These are phyloP conservation scores for Scophthalmus maximus DNA, from an alignment of 2,113 vertebrate genomes.

Conservation along the genomic window DNA sequence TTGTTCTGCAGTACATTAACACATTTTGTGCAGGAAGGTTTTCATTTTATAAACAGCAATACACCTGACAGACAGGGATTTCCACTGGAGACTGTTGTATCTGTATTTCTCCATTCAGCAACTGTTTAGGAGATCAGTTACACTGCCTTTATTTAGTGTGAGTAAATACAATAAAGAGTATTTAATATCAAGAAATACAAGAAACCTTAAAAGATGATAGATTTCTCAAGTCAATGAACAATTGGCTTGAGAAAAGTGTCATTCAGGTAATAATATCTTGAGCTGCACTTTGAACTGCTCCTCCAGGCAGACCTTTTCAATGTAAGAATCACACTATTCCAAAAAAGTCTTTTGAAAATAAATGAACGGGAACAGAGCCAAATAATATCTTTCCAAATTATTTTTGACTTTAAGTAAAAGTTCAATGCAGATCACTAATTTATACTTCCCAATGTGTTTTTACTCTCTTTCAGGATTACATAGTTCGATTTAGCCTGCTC, in stretches of 20 bases:
- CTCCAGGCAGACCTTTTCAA: neutral
- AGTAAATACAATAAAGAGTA: neutral
- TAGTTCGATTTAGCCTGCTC: slow-evolving; percentile 79
- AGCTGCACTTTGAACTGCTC: neutral
- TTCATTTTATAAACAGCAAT: slow-evolving; percentile 29
- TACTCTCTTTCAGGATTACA: slow-evolving; percentile 81
- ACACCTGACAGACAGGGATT: neutral
- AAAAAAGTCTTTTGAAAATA: neutral
- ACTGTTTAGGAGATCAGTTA: neutral
- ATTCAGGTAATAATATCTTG: neutral
- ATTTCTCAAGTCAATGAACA: neutral
- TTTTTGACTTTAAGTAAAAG: neutral
- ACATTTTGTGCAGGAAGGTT: slow-evolving; percentile 25
- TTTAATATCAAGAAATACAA: neutral
- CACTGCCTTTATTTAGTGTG: neutral
- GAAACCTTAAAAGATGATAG: neutral
- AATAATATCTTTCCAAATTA: neutral
- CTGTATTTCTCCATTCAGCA: neutral
- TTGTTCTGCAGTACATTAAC: slow-evolving; percentile 39
- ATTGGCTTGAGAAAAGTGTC: neutral
- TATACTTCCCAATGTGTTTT: slow-evolving; percentile 27
- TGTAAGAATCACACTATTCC: neutral
- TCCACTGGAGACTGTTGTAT: neutral
- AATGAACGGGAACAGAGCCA: neutral
- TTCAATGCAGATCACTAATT: neutral